Evolutionary conservation across 2,888 invertebrate genomes (phyloP).

Genomic region (Coremacera marginata): DNA sequence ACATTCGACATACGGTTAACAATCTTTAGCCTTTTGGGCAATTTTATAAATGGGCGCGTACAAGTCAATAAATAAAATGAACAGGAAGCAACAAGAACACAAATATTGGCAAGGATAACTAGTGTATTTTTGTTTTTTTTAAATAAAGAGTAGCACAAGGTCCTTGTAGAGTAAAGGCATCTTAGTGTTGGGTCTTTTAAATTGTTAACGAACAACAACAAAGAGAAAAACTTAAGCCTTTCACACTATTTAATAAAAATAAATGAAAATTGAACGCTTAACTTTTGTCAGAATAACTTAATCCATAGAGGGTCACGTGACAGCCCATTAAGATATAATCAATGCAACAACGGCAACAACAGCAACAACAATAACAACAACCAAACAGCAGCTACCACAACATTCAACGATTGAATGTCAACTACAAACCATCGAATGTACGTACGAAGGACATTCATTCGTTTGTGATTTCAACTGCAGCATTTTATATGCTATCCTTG

Average conservation of each 20-base stretch:
- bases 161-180: neutral
- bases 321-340: constrained; percentile 19
- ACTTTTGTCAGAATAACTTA: constrained; percentile 2
- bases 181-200: neutral
- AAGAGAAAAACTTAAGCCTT: neutral
- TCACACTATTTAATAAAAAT: constrained; percentile 5
- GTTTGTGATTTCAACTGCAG: neutral
- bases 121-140: neutral
- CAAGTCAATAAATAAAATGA: constrained; percentile 5
- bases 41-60: constrained; percentile 12
- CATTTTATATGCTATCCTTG: constrained; percentile 3
- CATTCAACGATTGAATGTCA: neutral
- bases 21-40: constrained; percentile 3
- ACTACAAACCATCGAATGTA: neutral
- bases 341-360: constrained; percentile 1
- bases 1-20: neutral
- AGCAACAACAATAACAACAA: neutral
- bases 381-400: neutral
- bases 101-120: neutral
- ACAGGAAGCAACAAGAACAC: neutral
- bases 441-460: neutral
- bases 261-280: neutral
- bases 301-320: constrained; percentile 18
- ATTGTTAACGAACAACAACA: neutral
- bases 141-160: neutral